Percentiles rank a stretch among this genome's conserved stretches.
Conservation (phyloP, 1,140 invertebrate species). For the Oscheius sp. region DNA sequence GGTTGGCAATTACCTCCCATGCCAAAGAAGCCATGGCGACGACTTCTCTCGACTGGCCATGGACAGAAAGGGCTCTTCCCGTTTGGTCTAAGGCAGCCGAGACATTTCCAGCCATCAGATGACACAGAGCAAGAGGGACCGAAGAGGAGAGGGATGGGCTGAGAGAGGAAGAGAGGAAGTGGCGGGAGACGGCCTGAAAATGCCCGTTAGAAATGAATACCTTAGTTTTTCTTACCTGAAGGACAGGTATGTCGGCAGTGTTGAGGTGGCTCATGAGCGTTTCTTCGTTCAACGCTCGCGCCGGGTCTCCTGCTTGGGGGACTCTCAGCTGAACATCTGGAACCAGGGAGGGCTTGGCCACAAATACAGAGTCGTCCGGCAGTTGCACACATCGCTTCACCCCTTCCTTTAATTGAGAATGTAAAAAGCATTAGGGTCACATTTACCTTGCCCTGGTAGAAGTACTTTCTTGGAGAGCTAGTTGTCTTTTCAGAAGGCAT, state of each 20-base stretch:
- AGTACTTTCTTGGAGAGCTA: constrained; percentile 9
- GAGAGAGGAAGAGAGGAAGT: neutral
- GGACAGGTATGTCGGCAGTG: neutral
- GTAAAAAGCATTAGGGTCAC: neutral
- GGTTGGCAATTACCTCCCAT: constrained; percentile 34
- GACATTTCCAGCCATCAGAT: constrained; percentile 33
- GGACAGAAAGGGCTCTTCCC: neutral
- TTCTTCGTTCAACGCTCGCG: neutral
- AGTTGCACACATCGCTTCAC: constrained; percentile 8
- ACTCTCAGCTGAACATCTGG: neutral
- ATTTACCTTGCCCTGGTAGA: constrained; percentile 28
- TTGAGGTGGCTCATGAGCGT: neutral
- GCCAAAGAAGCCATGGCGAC: constrained; percentile 17
- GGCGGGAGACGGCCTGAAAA: neutral
- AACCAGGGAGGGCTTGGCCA: constrained; percentile 4
- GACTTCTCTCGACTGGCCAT: neutral
- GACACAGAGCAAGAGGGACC: constrained; percentile 17
- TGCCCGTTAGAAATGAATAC: neutral
- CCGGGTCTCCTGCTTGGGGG: neutral
- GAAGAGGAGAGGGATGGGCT: neutral
- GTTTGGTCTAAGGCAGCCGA: constrained; percentile 2
- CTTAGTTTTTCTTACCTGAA: neutral
- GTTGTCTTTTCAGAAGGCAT: constrained; percentile 2
- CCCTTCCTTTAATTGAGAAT: constrained; percentile 18
- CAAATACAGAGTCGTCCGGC: constrained; percentile 13